Conservation (phyloP, 2,888 invertebrate species). For the Drosophila merina region DNA sequence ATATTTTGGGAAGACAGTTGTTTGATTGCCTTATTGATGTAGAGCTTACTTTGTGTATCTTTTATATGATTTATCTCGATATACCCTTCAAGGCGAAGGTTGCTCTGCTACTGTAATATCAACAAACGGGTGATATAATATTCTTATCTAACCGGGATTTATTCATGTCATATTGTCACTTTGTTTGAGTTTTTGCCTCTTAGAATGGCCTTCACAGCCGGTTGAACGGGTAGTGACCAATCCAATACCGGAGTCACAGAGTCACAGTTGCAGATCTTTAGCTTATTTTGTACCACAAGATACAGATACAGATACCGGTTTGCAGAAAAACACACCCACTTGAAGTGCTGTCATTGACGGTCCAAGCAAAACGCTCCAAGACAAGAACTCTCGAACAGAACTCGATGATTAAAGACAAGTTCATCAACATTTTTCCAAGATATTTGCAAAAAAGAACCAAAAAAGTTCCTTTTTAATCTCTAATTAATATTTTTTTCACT, state of each 20-base stretch:
- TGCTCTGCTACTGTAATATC: slow-evolving; percentile 5
- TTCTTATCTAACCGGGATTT: slow-evolving; percentile 27
- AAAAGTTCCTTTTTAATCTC: no score
- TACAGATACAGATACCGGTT: slow-evolving; percentile 28
- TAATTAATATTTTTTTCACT: not conserved
- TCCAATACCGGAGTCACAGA: not conserved
- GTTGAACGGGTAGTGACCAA: slow-evolving; percentile 32
- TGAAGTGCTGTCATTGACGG: slow-evolving; percentile 32
- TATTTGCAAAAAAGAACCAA: not conserved
- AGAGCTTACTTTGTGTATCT: not conserved
- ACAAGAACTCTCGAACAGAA: not conserved
- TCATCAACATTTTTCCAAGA: not conserved
- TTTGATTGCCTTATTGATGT: slow-evolving; percentile 4
- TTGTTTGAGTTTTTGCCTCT: slow-evolving; percentile 9
- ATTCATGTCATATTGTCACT: slow-evolving; percentile 41
- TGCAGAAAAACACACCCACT: slow-evolving; percentile 44
- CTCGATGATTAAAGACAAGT: not conserved
- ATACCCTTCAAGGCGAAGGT: slow-evolving; percentile 16
- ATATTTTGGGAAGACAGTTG: not conserved
- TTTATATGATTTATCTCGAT: not conserved
- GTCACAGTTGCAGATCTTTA: slow-evolving; percentile 10
- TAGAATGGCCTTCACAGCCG: slow-evolving; percentile 29
- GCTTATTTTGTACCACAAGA: not conserved
- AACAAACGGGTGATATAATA: slow-evolving; percentile 3
- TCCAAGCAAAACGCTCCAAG: slow-evolving; percentile 13